A percentile compares a stretch with the other conserved stretches of the same genome.
Conservation (phyloP, 2,797 vertebrate species). For the Poeciliopsis presidionis region DNA sequence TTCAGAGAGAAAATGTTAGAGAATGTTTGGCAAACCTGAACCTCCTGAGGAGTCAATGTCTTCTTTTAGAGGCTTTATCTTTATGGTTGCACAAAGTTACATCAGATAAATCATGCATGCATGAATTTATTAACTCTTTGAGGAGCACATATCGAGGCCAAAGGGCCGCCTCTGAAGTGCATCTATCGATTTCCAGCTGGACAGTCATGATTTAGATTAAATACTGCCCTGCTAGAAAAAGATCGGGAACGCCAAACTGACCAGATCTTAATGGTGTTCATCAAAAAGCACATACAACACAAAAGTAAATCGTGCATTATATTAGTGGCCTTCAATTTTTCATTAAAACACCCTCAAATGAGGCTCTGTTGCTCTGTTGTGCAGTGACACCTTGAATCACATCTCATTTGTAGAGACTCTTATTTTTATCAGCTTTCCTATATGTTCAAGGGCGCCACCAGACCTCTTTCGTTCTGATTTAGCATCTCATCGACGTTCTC, state of each 20-base stretch:
- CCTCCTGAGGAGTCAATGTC: background rate
- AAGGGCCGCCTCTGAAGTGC: background rate
- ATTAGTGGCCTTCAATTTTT: background rate
- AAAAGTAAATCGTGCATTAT: background rate
- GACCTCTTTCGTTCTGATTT: conserved; percentile 10
- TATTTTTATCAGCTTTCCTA: background rate
- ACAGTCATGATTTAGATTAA: background rate
- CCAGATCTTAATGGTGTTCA: background rate
- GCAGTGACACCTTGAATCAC: background rate
- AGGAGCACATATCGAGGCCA: background rate
- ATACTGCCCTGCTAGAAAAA: background rate
- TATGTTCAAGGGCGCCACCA: background rate
- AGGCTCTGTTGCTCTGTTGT: background rate
- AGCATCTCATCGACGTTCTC: conserved; percentile 18
- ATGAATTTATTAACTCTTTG: conserved; percentile 5
- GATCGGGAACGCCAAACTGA: background rate
- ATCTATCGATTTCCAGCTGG: conserved; percentile 12
- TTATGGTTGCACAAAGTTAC: background rate
- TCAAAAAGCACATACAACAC: background rate
- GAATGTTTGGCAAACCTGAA: background rate
- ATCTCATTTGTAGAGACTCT: background rate
- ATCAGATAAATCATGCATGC: background rate
- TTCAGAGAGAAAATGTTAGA: background rate
- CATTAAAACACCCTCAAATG: background rate
- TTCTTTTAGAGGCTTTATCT: background rate